Evolutionary conservation across 2,797 vertebrate genomes (phyloP).

Genomic region (Anisognathus igniventris): DNA sequence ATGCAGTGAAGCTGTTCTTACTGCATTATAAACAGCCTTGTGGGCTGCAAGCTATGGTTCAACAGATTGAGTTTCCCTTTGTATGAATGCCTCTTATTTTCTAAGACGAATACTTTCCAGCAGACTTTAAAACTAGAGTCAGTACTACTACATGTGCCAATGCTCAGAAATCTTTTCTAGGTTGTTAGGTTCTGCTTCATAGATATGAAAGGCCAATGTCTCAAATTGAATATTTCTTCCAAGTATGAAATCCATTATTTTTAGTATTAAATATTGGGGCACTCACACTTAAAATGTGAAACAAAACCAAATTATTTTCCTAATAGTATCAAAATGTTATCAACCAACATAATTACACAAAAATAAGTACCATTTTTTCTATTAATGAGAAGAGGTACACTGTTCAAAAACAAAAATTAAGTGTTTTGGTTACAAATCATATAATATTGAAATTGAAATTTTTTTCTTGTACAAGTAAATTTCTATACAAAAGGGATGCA

Average conservation of each 20-base stretch:
- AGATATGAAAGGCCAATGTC: background rate
- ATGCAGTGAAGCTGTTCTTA: background rate
- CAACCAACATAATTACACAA: background rate
- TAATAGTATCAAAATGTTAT: background rate
- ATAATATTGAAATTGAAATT: background rate
- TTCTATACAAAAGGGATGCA: background rate
- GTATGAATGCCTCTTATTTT: background rate
- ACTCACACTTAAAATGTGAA: background rate
- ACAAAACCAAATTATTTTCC: background rate
- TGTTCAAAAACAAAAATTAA: background rate
- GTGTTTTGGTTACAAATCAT: background rate
- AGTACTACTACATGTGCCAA: fast-evolving
- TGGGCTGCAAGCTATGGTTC: background rate
- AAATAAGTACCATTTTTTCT: background rate
- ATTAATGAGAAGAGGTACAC: background rate
- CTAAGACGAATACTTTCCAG: background rate
- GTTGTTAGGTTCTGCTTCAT: background rate
- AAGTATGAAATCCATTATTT: background rate
- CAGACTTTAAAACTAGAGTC: background rate
- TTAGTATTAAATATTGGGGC: background rate
- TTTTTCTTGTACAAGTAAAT: background rate
- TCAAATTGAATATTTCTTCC: background rate
- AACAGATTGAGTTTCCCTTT: background rate
- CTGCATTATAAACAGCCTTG: background rate
- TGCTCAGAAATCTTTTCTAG: background rate